Base-by-base conservation (phyloP, 53 echinoderm and acorn worm species). In the Astropecten irregularis region DNA sequence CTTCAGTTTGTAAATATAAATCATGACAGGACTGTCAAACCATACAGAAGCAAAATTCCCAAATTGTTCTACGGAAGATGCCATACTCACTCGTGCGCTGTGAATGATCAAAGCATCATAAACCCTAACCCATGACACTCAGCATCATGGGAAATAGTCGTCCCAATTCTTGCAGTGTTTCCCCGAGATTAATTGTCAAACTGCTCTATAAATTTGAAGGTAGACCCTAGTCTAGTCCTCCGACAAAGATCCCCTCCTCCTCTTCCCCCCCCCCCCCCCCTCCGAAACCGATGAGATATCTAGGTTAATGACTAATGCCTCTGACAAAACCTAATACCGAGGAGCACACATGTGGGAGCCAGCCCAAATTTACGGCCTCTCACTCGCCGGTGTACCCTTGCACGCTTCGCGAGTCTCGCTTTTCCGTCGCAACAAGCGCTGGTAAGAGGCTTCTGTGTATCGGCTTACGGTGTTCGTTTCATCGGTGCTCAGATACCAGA, bases 301-400 rank as follows among this genome's bases (percentile, higher is more conserved):
- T 74, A 74, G 74, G 74, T 74, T 74, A 74, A 74, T 74, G 74
- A 74, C 74, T 74, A 74, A 74, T 74, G 74, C 74, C 74, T 51
- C 74, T 74, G 74, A 74, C 74, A 74, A 74, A 74, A 74, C 74
- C 74, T 39, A 74, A 74, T 74, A 74, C 74, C 16, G 27, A 31
- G 37, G 74, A 74, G 74, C 74, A 74, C 74, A 74, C 74, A 74
- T 56, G 74, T 74, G 74, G 74, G 74, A 74, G 74, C 74, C 58
- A 74, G 74, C 74, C 50, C 74, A 74, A 74, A 74, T 74, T 74
- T 74, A 74, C 74, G 56, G 74, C 55, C 74, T 74, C 74, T 74
- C 74, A 74, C 74, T 74, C 37, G 74, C 74, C 58, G 74, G 74
- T 74, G 74, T 74, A 74, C 56, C 56, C 74, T 74, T 74, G 74